Evolutionary conservation across 2,113 vertebrate species (phyloP), one percentile per base, ranked within the genome.

Genomic region (Ctenodactylus gundi): DNA sequence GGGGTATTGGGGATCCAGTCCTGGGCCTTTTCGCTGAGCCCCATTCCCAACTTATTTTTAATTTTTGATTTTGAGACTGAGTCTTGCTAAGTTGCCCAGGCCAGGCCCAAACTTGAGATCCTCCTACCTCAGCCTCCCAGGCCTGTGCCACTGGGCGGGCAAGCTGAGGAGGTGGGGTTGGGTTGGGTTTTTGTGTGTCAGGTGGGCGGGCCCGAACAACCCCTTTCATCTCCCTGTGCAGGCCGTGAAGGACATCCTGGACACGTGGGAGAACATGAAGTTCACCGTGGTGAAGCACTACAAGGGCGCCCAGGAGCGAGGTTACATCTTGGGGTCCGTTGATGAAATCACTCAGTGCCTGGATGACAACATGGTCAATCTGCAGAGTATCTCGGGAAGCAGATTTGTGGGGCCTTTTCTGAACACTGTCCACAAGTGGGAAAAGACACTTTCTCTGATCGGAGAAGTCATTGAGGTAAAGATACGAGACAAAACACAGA

Each of bases 401-500:
- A 98, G 99, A 84, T 99, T 99, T 76, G 98, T 99, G 83, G 99
- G 99, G 34, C 99, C 99, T 51, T 99, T 99, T 60, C 98, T 99
- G 91, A 75, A 97, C 34, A 97, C 98, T 0, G 98, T 99, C 73
- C 99, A 99, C 89, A 98, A 98, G 34, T 99, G 99, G 99, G 99
- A 99, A 93, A 99, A 99, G 97, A 98, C 97, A 7, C 98, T 99
- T 44, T 99, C 99, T 3, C 98, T 99, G 53, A 99, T 99, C 81
- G 98, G 98, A 67, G 99, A 99, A 98, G 99, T 99, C 68, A 99
- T 99, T 67, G 99, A 99, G 99, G 99, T 99, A n/a, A n/a, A n/a
- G n/a, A n/a, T 93, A 95, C 11, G 23, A 1, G 4, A 17, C 5
- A 9, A 10, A 34, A 11, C 55, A 7, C 8, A 44, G 31, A 8